These are phyloP conservation scores for Dicerorhinus sumatrensis DNA, from an alignment of 2,113 vertebrate genomes.

Conservation along the genomic window DNA sequence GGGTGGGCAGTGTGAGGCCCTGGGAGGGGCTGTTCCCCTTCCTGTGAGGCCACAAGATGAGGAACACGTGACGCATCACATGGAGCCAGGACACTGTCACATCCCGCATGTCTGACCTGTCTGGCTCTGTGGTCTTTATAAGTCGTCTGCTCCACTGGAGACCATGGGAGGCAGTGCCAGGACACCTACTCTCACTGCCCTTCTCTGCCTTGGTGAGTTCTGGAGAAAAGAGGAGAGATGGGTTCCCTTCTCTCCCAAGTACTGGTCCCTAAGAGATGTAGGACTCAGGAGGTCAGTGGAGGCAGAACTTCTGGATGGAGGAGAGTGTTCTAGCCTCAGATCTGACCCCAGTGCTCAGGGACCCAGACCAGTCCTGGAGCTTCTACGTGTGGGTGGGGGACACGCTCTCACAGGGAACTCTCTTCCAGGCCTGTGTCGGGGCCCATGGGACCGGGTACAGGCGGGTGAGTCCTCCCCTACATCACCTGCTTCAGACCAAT, in stretches of 20 bases:
- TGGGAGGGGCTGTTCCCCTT: not conserved
- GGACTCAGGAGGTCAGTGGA: rapidly evolving
- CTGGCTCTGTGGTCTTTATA: not conserved
- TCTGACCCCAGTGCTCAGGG: not conserved
- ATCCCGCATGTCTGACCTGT: rapidly evolving
- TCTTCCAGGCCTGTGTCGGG: not conserved
- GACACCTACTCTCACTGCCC: not conserved
- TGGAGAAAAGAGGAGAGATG: no score
- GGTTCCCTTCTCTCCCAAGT: rapidly evolving
- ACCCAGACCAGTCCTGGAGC: not conserved
- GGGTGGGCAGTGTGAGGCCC: not conserved
- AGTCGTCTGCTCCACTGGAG: rapidly evolving
- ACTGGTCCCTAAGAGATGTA: no score
- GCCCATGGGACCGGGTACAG: rapidly evolving
- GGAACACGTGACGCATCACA: rapidly evolving
- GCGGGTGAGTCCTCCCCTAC: not conserved
- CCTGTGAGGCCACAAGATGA: not conserved
- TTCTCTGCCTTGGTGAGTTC: not conserved
- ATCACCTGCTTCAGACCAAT: not conserved
- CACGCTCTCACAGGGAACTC: not conserved
- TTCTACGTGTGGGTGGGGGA: not conserved
- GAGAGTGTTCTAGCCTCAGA: rapidly evolving
- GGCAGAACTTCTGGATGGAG: not conserved
- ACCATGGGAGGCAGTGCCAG: not conserved
- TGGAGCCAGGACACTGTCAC: rapidly evolving